Base-by-base conservation (phyloP, 2,888 invertebrate genomes). In the Melanotus villosus region DNA sequence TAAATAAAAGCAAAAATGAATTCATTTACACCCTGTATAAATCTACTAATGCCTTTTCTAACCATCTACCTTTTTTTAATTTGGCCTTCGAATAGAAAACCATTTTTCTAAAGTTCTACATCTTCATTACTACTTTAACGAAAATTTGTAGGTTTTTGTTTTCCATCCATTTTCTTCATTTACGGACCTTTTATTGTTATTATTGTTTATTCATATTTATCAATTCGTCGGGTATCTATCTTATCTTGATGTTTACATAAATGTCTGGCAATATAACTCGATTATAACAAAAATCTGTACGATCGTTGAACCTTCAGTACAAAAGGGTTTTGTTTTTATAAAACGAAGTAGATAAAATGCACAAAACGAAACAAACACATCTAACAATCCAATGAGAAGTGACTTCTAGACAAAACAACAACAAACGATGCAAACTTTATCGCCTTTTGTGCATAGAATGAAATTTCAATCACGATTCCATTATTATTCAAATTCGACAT, bases 241-340 rank as follows among this genome's bases (percentile, higher is more conserved):
- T 12, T 34, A 2, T 12, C 3, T 34, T 1, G n/a, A 34, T 12
- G n/a, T 12, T 34, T 3, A 2, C 12, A 3, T 34, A 34, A 34
- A 12, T 34, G 5, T 5, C 4, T 12, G 1, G 34, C 12, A 12
- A 12, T 34, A 34, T 12, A 34, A 34, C 12, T n/a, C n/a, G n/a
- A 34, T 34, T 12, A 3, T 12, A 34, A 34, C 16, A 9, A 41
- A 41, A 41, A 14, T 18, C 14, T 41, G 14, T 16, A 41, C 41
- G 41, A 16, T 1, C 47, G 12, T 47, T 47, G 47, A 47, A 47
- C 47, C 23, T 47, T 47, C 3, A n/a, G 21, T 12, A 47, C 47
- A 47, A 47, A 47, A 19, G 45, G 47, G 47, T 47, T n/a, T 23
- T 23, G 47, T 47, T n/a, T n/a, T n/a, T n/a, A n/a, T n/a, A n/a